phyloP scores from a whole-genome alignment of 2,113 vertebrate species.

The Astur gentilis region DNA sequence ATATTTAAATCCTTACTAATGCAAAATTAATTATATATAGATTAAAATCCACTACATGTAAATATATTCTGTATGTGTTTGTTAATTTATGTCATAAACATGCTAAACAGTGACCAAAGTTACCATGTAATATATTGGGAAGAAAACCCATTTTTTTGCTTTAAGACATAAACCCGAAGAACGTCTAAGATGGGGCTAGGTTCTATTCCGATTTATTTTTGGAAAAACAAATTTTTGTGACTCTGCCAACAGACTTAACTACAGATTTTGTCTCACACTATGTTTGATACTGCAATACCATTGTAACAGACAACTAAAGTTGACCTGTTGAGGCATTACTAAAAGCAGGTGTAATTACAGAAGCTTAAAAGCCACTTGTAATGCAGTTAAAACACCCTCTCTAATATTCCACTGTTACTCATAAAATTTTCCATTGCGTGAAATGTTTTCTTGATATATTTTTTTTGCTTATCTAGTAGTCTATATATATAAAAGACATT shows the following conservation, averaged over 20 bases:
- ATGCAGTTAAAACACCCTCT: not conserved
- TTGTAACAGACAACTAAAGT: not conserved
- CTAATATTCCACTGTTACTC: not conserved
- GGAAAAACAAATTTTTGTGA: not conserved
- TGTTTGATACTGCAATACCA: not conserved
- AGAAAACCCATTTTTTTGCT: not conserved
- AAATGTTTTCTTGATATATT: not conserved
- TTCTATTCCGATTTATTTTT: not conserved
- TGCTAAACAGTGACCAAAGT: not conserved
- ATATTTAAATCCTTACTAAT: not conserved
- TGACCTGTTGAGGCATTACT: not conserved
- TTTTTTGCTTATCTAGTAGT: not conserved
- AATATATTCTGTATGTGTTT: not conserved
- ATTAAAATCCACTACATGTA: not conserved
- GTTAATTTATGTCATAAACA: not conserved
- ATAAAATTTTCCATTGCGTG: not conserved
- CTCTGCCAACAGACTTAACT: not conserved
- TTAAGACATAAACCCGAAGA: not conserved
- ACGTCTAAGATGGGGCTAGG: not conserved
- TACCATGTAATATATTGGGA: not conserved
- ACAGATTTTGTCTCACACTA: not conserved
- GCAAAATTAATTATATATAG: not conserved
- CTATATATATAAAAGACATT: not conserved
- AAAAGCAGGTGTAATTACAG: not conserved
- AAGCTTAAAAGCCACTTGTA: not conserved